phyloP scores from a whole-genome alignment of 2,888 invertebrate species.

The Synanthedon myopaeformis region DNA sequence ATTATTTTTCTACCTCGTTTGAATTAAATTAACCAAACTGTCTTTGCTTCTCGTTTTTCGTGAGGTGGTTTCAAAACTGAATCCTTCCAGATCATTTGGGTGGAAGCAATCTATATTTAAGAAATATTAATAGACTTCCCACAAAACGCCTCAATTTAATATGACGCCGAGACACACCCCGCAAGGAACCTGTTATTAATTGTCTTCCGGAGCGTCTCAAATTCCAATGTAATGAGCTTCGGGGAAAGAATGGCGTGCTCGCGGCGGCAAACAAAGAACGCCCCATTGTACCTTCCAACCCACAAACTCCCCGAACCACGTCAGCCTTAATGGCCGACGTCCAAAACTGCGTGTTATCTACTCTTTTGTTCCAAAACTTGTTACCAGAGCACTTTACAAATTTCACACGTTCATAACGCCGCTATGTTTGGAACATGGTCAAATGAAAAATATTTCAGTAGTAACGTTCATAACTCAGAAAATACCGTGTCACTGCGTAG shows the following conservation, averaged over 20 bases:
- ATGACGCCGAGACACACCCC: neutral
- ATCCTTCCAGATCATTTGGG: no score
- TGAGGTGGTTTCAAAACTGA: no score
- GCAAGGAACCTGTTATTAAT: conserved; percentile 17
- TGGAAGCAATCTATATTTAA: no score
- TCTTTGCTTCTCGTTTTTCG: no score
- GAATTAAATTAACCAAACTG: no score
- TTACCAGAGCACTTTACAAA: neutral
- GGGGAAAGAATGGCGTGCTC: conserved; percentile 18
- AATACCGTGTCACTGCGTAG: no score
- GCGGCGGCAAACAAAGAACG: conserved; percentile 6
- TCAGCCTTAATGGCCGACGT: conserved; percentile 5
- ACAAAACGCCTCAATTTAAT: neutral
- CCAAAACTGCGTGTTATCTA: conserved; percentile 3
- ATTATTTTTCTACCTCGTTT: no score
- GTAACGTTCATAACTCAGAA: no score
- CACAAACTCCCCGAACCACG: neutral
- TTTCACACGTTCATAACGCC: neutral
- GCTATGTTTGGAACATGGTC: neutral
- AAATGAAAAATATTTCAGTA: no score
- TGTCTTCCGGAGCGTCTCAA: conserved; percentile 16
- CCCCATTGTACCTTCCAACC: conserved; percentile 2
- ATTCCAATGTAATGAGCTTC: conserved; percentile 22
- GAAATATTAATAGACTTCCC: no score
- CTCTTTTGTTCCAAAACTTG: neutral